These are phyloP conservation scores for Cynopterus sphinx DNA, from an alignment of 2,797 vertebrate species.

Conservation along the genomic window DNA sequence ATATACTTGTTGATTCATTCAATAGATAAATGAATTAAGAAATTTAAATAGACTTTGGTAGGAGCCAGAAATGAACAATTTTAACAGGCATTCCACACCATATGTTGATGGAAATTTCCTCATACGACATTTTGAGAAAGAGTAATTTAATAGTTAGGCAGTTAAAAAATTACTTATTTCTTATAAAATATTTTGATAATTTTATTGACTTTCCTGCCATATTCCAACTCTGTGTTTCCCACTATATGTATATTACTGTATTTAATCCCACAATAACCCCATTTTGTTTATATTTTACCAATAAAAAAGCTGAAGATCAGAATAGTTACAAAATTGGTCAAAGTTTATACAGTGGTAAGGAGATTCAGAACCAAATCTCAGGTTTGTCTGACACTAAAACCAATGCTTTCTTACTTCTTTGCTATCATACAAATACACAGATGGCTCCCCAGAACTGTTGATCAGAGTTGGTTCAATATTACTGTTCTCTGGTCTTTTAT, in stretches of 20 bases:
- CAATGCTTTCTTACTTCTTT: not conserved
- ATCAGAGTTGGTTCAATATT: constrained; percentile 1
- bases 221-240: not conserved
- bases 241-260: not conserved
- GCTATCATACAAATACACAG: not conserved
- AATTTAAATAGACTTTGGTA: not conserved
- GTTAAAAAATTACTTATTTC: not conserved
- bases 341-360: not conserved
- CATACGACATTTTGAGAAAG: not conserved
- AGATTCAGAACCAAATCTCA: not conserved
- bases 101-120: not conserved
- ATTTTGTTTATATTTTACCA: not conserved
- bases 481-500: not conserved
- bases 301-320: not conserved
- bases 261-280: not conserved
- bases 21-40: not conserved
- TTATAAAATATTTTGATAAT: constrained; percentile 25
- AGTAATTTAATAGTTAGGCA: not conserved
- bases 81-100: not conserved
- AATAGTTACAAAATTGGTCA: not conserved
- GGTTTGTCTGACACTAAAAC: not conserved
- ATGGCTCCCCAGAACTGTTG: not conserved
- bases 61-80: not conserved
- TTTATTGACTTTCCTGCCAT: not conserved
- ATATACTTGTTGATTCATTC: not conserved